These are phyloP conservation scores for Papilio protenor DNA, from an alignment of 2,888 invertebrate genomes.

Conservation along the genomic window DNA sequence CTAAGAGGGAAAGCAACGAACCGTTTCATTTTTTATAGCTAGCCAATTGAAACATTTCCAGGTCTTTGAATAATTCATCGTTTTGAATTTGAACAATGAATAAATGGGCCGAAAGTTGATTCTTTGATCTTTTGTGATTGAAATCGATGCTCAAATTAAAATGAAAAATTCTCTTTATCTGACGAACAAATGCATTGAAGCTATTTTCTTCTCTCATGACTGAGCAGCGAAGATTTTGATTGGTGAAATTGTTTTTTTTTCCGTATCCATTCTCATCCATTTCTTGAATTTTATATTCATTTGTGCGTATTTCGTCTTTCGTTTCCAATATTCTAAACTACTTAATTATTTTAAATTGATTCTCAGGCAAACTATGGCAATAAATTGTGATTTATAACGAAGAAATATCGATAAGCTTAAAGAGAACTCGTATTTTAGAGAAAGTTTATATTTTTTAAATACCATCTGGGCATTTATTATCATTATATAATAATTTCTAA, in stretches of 20 bases:
- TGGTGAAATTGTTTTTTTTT: conserved; percentile 38
- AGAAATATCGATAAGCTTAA: background rate
- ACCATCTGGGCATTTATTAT: conserved; percentile 42
- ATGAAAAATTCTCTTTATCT: conserved; percentile 79
- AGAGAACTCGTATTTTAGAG: background rate
- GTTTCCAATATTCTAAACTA: background rate
- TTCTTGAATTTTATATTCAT: background rate
- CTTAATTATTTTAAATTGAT: background rate
- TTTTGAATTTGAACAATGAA: conserved; percentile 83
- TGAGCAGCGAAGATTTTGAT: conserved; percentile 29
- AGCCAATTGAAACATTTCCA: conserved; percentile 85
- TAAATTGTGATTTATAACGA: background rate
- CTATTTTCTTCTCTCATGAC: conserved; percentile 66
- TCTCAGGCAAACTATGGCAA: background rate
- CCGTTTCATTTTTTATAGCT: conserved; percentile 83
- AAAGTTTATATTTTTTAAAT: background rate
- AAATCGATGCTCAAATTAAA: conserved; percentile 85
- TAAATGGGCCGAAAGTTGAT: conserved; percentile 83
- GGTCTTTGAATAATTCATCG: conserved; percentile 84
- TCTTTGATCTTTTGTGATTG: conserved; percentile 85
- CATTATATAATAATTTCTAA: background rate
- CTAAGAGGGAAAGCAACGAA: conserved; percentile 83
- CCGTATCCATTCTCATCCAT: conserved; percentile 58
- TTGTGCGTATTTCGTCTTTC: background rate
- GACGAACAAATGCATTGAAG: conserved; percentile 82